These are phyloP conservation scores for Rhinopithecus roxellana DNA, from an alignment of 2,113 vertebrate genomes.

Conservation along the genomic window DNA sequence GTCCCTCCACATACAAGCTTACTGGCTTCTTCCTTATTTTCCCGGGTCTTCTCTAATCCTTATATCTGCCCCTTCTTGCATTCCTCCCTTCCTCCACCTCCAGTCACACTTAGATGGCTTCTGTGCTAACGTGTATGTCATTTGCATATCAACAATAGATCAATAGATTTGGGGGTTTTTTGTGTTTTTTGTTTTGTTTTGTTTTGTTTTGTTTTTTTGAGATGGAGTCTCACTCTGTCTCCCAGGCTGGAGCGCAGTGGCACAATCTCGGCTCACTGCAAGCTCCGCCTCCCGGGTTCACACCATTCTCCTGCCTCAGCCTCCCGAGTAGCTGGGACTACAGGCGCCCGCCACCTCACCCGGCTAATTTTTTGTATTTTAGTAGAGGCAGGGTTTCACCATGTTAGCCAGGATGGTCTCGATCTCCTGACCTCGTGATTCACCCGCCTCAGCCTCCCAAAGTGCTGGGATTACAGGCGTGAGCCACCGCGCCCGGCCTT, in stretches of 20 bases:
- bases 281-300: neutral
- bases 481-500: neutral
- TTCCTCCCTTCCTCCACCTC: neutral
- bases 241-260: neutral
- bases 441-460: neutral
- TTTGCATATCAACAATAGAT: neutral
- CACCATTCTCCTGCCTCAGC: neutral
- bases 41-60: neutral
- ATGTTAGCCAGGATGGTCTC: neutral
- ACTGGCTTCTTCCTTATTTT: neutral
- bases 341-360: accelerated
- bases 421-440: neutral
- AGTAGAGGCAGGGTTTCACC: neutral
- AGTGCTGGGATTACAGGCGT: neutral
- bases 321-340: neutral
- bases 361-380: neutral
- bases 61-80: neutral
- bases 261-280: neutral
- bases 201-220: neutral
- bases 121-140: neutral
- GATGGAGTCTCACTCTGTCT: no score
- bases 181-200: neutral
- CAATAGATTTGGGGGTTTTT: no score
- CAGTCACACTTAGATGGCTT: neutral
- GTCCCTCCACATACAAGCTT: neutral